A percentile compares a stretch with the other conserved stretches of the same genome.
Evolutionary conservation across 1,140 invertebrate species (phyloP).

Genomic region (Trachymyrmex cornetzi): DNA sequence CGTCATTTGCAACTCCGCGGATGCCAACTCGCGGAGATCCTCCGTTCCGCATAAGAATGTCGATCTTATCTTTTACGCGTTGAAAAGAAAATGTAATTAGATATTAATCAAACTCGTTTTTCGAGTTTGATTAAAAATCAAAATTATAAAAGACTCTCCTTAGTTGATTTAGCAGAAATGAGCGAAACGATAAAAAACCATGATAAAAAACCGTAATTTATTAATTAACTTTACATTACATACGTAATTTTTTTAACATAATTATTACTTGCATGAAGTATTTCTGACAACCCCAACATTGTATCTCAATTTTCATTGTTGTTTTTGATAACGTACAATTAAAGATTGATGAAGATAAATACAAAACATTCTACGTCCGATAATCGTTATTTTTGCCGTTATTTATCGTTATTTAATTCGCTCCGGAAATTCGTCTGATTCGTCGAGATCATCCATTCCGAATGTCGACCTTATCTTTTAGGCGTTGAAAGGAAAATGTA

Average conservation of each 20-base stretch:
- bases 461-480: not conserved
- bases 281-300: no score
- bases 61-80: not conserved
- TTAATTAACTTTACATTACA: no score
- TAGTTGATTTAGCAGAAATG: not conserved
- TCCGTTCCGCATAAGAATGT: not conserved
- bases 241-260: no score
- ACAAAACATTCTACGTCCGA: not conserved
- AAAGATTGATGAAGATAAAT: no score
- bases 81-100: not conserved
- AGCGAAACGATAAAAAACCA: not conserved
- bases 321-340: no score
- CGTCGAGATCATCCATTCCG: not conserved
- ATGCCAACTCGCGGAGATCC: not conserved
- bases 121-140: not conserved
- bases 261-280: no score
- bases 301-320: no score
- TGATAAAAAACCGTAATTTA: no score
- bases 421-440: not conserved
- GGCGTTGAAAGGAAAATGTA: not conserved
- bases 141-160: not conserved
- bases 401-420: no score
- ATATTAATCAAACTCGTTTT: not conserved
- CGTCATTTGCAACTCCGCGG: conserved; percentile 2
- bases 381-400: conserved; percentile 7